These are phyloP conservation scores for Solea solea DNA, from an alignment of 2,113 vertebrate genomes.

Conservation along the genomic window DNA sequence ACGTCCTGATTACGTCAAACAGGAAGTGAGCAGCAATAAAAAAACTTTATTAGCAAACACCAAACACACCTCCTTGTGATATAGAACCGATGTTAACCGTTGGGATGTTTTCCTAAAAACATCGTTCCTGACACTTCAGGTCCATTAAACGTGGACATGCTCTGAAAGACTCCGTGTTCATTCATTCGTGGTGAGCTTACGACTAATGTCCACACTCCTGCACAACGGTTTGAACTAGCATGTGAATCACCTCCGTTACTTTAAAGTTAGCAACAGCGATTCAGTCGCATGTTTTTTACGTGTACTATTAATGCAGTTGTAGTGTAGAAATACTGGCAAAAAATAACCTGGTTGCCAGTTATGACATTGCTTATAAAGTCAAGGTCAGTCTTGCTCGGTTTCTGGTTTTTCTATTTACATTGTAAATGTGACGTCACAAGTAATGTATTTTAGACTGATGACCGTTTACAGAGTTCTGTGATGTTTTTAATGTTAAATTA, in stretches of 20 bases:
- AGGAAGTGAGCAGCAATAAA: constrained; percentile 38
- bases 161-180: neutral
- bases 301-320: too few relatives aligned
- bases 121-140: neutral
- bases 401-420: neutral
- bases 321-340: too few relatives aligned
- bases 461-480: neutral
- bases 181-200: constrained; percentile 1
- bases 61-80: constrained; percentile 19
- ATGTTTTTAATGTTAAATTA: neutral
- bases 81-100: neutral
- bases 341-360: too few relatives aligned
- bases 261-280: neutral
- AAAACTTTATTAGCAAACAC: constrained; percentile 42
- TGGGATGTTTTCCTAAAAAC: too few relatives aligned
- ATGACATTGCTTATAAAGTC: neutral
- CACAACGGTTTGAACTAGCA: too few relatives aligned
- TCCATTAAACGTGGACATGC: neutral
- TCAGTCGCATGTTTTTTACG: too few relatives aligned
- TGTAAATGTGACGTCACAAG: neutral
- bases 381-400: constrained; percentile 30
- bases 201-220: neutral
- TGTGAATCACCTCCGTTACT: neutral
- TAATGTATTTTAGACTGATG: neutral
- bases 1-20: constrained; percentile 8